Base-by-base conservation (phyloP, 2,113 vertebrate species). In the Orthonyx spaldingii region DNA sequence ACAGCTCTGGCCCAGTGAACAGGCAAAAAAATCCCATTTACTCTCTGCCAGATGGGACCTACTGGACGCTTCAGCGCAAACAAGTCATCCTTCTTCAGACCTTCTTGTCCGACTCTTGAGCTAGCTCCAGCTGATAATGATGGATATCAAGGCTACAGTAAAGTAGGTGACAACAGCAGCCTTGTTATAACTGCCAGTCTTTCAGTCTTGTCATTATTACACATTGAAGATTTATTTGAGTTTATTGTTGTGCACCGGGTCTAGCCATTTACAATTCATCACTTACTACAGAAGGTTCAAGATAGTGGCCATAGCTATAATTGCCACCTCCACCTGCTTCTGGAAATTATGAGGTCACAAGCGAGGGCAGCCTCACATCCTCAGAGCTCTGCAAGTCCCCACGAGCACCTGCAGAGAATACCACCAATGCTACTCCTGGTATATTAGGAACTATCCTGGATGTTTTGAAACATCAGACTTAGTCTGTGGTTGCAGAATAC, bases 181-280 rank as follows among this genome's bases (percentile, higher is more conserved):
- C 98, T 99, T 98, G 98, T 99, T 99, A 99, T 98, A 98, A 98
- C 98, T 99, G 98, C 98, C 98, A 98, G 98, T 99, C 98, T 99
- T 98, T 96, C 96, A 46, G 95, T 98, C 97, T 98, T 99, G 98
- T 98, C 98, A 98, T 99, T 99, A 99, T 98, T 98, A 98, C 98
- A 99, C 96, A 97, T 96, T 97, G 98, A 98, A 99, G 98, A 99
- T 99, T 99, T 98, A 99, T 99, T 98, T 98, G 98, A 98, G 98
- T 98, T 99, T 98, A 98, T 98, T 98, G 98, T 98, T 98, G 98
- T 98, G 98, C 97, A 98, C 98, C 59, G 75, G 97, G 98, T 98
- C 98, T 91, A 97, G 98, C 98, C 98, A 98, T 98, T 98, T 98
- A 98, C 98, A 98, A 99, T 99, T 99, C 98, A 99, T 99, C 98